A percentile compares a stretch with the other conserved stretches of the same genome.
Evolutionary conservation across 2,113 vertebrate species (phyloP).

Genomic region (Dolichallabes microphthalmus): DNA sequence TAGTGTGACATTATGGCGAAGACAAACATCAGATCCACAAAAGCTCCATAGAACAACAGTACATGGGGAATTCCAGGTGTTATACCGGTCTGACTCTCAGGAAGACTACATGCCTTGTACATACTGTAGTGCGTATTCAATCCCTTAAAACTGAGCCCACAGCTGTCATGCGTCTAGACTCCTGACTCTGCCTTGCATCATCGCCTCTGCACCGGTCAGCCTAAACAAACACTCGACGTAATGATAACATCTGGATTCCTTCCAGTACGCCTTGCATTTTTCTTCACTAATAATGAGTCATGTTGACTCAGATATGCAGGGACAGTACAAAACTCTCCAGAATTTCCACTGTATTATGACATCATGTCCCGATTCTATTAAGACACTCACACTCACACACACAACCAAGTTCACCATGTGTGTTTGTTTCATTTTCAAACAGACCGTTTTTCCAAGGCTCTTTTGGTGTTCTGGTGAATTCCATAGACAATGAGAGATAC

Average conservation of each 20-base stretch:
- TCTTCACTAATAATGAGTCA: slow-evolving; percentile 13
- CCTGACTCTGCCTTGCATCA: slow-evolving; percentile 36
- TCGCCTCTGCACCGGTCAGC: slow-evolving; percentile 22
- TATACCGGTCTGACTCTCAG: not conserved
- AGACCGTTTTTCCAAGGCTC: not conserved
- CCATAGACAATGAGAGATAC: not conserved
- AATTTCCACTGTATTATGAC: slow-evolving; percentile 29
- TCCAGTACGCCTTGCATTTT: not conserved
- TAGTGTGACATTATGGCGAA: not conserved
- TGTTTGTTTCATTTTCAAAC: slow-evolving; percentile 7
- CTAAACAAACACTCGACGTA: slow-evolving; percentile 37
- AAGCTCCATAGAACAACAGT: not conserved
- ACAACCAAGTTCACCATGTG: not conserved
- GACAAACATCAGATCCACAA: not conserved
- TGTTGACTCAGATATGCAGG: slow-evolving; percentile 31
- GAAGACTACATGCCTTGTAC: not conserved
- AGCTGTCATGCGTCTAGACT: not conserved
- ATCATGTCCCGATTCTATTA: slow-evolving; percentile 17
- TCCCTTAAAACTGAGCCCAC: not conserved
- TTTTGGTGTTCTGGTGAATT: not conserved
- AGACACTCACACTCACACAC: slow-evolving; percentile 10
- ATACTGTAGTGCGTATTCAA: not conserved
- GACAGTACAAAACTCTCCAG: slow-evolving; percentile 12
- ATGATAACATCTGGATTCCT: slow-evolving; percentile 30
- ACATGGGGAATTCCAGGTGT: not conserved